Conservation (phyloP, 2,888 invertebrate species). For the Nephrocerus scutellatus region DNA sequence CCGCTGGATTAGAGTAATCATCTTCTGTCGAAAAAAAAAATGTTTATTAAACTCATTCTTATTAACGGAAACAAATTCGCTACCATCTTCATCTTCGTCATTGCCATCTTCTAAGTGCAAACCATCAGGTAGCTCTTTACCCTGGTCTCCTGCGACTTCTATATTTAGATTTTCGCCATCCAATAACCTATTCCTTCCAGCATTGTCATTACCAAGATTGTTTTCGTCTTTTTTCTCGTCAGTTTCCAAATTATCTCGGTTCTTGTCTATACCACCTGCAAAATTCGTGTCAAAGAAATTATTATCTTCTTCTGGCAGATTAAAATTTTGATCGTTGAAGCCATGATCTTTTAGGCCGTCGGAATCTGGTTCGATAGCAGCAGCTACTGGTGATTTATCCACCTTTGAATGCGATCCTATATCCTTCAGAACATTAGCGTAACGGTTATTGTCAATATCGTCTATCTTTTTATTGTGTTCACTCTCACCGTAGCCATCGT, state of each 20-base stretch:
- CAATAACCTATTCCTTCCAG: slow-evolving; percentile 34
- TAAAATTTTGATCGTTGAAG: slow-evolving; percentile 40
- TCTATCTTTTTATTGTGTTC: no score
- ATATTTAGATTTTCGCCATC: slow-evolving; percentile 47
- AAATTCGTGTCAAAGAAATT: slow-evolving; percentile 38
- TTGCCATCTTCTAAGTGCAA: slow-evolving; percentile 44
- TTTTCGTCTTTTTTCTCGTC: background rate
- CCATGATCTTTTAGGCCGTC: slow-evolving; percentile 43
- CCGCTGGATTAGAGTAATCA: slow-evolving; percentile 49
- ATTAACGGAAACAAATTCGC: slow-evolving; percentile 11
- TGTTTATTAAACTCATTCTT: no score
- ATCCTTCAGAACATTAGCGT: slow-evolving; percentile 39
- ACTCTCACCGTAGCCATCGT: slow-evolving; percentile 24
- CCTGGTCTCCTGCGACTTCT: slow-evolving; percentile 48
- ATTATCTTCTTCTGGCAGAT: slow-evolving; percentile 39
- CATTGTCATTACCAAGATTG: slow-evolving; percentile 29
- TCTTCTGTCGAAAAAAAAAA: slow-evolving; percentile 45
- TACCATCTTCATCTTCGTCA: slow-evolving; percentile 50
- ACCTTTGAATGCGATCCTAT: slow-evolving; percentile 26
- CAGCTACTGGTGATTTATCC: slow-evolving; percentile 6
- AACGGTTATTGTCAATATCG: slow-evolving; percentile 37
- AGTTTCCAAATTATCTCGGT: no score
- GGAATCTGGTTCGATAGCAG: slow-evolving; percentile 36
- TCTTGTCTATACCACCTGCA: no score
- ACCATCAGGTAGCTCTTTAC: slow-evolving; percentile 44